Percentiles rank a stretch among this genome's conserved stretches.
Conservation (phyloP, 2,888 invertebrate genomes). For the Adela reaumurella region DNA sequence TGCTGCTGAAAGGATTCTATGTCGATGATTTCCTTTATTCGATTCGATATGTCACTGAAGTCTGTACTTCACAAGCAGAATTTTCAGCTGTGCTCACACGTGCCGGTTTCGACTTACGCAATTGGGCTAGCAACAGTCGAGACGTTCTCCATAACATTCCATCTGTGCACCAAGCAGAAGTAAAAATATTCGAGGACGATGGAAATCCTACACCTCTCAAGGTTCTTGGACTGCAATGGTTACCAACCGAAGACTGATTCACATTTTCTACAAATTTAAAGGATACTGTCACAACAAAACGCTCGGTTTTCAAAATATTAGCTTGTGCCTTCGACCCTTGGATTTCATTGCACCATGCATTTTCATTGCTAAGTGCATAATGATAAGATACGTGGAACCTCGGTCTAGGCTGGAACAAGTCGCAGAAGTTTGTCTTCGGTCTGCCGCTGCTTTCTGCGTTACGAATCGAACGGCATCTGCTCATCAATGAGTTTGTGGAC, state of each 20-base stretch:
- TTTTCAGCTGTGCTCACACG: slow-evolving; percentile 9
- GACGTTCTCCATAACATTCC: slow-evolving; percentile 1
- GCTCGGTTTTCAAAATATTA: too few species aligned
- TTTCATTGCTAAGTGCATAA: slow-evolving; percentile 6
- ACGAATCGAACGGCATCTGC: too few species aligned
- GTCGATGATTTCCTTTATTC: slow-evolving; percentile 7
- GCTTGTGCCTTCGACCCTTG: too few species aligned
- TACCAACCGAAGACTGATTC: too few species aligned
- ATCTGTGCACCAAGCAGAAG: slow-evolving; percentile 6
- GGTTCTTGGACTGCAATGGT: too few species aligned
- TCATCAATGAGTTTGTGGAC: too few species aligned
- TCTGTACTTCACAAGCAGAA: slow-evolving; percentile 8
- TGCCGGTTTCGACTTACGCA: slow-evolving; percentile 14
- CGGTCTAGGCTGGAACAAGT: slow-evolving; percentile 6
- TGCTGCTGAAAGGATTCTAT: slow-evolving; percentile 6
- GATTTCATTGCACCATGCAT: too few species aligned
- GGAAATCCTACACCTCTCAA: too few species aligned
- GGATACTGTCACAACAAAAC: too few species aligned
- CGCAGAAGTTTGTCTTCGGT: too few species aligned
- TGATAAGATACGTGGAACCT: slow-evolving; percentile 8
- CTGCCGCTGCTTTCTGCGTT: too few species aligned
- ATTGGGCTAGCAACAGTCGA: slow-evolving; percentile 9
- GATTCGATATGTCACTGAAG: slow-evolving; percentile 1
- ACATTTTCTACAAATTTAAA: too few species aligned
- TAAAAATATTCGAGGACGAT: slow-evolving; percentile 3